A percentile compares a stretch with the other conserved stretches of the same genome.
Evolutionary conservation across 2,797 vertebrate genomes (phyloP).

Genomic region (Gallirallus australis): DNA sequence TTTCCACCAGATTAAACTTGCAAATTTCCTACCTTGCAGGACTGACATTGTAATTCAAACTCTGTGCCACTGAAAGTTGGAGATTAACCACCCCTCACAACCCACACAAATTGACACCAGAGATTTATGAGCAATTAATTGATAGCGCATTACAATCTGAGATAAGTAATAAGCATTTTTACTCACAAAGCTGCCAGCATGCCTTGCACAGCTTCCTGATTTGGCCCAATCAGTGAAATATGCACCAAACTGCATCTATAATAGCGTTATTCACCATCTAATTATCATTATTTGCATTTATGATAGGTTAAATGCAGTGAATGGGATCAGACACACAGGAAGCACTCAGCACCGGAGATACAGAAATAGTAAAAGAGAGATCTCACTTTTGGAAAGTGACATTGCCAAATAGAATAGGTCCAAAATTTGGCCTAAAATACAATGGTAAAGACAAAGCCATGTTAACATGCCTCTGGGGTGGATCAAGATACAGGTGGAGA

Average conservation of each 20-base stretch:
- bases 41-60: constrained; percentile 55
- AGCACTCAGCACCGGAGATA: neutral
- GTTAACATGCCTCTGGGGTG: neutral
- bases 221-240: constrained; percentile 72
- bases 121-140: constrained; percentile 75
- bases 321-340: constrained; percentile 35
- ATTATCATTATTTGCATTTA: constrained; percentile 73
- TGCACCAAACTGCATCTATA: constrained; percentile 55
- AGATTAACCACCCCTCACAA: constrained; percentile 61
- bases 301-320: constrained; percentile 51
- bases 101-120: constrained; percentile 50
- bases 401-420: neutral
- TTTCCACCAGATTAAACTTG: constrained; percentile 38
- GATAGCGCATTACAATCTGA: constrained; percentile 54
- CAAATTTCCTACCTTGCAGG: constrained; percentile 29
- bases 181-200: constrained; percentile 17
- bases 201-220: constrained; percentile 59
- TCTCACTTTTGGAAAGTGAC: neutral
- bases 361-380: neutral
- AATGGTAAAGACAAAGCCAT: neutral
- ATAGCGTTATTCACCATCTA: constrained; percentile 58
- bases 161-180: constrained; percentile 53
- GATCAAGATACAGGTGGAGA: neutral
- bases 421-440: neutral
- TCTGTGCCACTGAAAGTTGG: constrained; percentile 55